These are phyloP conservation scores for Apis laboriosa DNA, from an alignment of 1,140 invertebrate species.

Conservation along the genomic window DNA sequence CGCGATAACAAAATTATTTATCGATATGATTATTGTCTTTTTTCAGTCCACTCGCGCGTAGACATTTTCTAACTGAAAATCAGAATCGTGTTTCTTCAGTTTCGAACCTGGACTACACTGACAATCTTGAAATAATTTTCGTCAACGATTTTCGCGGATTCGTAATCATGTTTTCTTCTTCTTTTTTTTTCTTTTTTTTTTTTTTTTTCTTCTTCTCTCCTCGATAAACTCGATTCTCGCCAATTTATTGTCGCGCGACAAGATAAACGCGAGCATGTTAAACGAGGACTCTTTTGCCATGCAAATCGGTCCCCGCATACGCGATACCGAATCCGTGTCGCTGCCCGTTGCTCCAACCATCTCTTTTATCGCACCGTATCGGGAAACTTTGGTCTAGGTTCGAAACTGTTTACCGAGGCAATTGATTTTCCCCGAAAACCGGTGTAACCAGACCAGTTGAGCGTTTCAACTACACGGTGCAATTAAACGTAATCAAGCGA, in stretches of 20 bases:
- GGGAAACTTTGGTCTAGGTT: conserved; percentile 49
- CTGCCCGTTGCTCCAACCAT: not conserved
- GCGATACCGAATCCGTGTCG: conserved; percentile 9
- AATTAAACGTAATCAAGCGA: not conserved
- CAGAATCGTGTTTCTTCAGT: conserved; percentile 61
- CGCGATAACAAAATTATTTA: too few relatives aligned
- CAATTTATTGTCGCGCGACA: not conserved
- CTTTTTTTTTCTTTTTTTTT: not conserved
- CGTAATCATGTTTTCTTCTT: not conserved
- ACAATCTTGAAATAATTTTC: not conserved
- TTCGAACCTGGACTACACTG: conserved; percentile 56
- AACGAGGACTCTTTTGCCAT: conserved; percentile 5
- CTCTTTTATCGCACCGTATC: not conserved
- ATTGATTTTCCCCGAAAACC: conserved; percentile 51
- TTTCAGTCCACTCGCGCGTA: not conserved
- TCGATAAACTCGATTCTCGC: not conserved
- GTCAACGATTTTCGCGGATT: not conserved
- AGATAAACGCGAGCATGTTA: not conserved
- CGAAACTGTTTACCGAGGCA: conserved; percentile 44
- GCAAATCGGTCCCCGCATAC: conserved; percentile 2
- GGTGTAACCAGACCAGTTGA: conserved; percentile 1
- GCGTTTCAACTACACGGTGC: not conserved
- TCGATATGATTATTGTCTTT: too few relatives aligned
- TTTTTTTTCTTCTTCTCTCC: too few relatives aligned
- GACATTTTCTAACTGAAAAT: conserved; percentile 21